Conservation (phyloP, 2,797 vertebrate species). For the Otolemur crassicaudatus region DNA sequence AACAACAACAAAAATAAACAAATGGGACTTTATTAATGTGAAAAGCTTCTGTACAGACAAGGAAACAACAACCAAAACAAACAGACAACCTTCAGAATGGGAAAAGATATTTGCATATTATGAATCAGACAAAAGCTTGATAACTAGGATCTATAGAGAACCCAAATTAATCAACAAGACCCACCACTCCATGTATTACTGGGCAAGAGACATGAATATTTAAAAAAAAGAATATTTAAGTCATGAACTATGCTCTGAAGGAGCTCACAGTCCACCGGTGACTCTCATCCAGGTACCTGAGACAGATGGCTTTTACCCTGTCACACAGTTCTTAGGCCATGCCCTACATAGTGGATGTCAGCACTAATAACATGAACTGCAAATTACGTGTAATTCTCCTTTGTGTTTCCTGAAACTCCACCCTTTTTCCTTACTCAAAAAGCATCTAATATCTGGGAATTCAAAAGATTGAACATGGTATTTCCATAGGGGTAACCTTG, state of each 20-base stretch:
- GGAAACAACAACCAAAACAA: no score
- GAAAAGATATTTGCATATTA: no score
- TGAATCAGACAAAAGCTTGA: no score
- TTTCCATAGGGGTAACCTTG: neutral
- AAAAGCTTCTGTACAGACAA: no score
- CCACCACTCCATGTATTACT: no score
- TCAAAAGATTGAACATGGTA: neutral
- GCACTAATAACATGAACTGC: neutral
- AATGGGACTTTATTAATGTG: no score
- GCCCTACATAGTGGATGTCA: no score
- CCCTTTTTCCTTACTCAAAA: neutral
- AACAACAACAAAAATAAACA: no score
- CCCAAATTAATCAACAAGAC: no score
- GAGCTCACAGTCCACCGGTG: neutral
- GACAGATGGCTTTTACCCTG: neutral
- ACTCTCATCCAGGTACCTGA: neutral
- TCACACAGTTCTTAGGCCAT: neutral
- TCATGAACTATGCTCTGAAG: neutral
- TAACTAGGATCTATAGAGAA: no score
- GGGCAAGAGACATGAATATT: no score
- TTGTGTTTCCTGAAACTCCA: neutral
- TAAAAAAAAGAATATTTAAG: neutral
- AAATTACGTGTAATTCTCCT: neutral
- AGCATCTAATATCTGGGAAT: neutral
- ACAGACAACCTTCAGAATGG: no score